Base-by-base conservation (phyloP, 2,888 invertebrate genomes). In the Leucozona laternaria region DNA sequence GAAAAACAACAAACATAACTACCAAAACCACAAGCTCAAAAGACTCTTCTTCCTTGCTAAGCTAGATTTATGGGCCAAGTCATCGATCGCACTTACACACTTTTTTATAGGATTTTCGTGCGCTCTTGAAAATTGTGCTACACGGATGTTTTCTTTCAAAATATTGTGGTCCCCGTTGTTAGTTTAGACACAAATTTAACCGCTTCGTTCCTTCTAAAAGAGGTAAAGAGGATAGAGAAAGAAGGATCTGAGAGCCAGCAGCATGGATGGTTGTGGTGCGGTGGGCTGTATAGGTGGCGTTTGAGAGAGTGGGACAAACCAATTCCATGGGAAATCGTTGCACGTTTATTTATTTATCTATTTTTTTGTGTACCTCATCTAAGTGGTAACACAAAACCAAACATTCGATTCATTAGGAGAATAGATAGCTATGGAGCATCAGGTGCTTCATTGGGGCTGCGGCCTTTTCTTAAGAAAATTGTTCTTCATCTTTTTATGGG, bases 21-120 rank as follows among this genome's bases (percentile, higher is more conserved):
- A 31, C 62, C 37, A 53, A 43, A 43, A 28, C 20, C 45, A 37
- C 40, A 37, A 7, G 11, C 15, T 13, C 13, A 55, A 2, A 53
- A 17, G 62, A 71, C 60, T 76, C 64, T 37, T 64, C 64, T 66
- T 53, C 25, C 13, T 22, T 31, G 55, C 57, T 58, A 43, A 40
- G 71, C 62, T 64, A 86, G 86, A 86, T 86, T 86, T 86, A 86
- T 86, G 73, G 78, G 15, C 73, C 78, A 75, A 86, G 82, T 82
- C 81, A 86, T 37, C 81, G 81, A 78, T 82, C 86, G 86, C 86
- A 82, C 81, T 86, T 86, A 86, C 86, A 81, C 85, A 86, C 86
- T 81, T 86, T 58, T 86, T 86, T 82, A 86, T 86, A 79, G 78
- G 73, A 81, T 78, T 86, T 86, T 82, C 82, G 86, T 86, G 86